phyloP scores from a whole-genome alignment of 2,113 vertebrate genomes.

The Pterocles orientalis region DNA sequence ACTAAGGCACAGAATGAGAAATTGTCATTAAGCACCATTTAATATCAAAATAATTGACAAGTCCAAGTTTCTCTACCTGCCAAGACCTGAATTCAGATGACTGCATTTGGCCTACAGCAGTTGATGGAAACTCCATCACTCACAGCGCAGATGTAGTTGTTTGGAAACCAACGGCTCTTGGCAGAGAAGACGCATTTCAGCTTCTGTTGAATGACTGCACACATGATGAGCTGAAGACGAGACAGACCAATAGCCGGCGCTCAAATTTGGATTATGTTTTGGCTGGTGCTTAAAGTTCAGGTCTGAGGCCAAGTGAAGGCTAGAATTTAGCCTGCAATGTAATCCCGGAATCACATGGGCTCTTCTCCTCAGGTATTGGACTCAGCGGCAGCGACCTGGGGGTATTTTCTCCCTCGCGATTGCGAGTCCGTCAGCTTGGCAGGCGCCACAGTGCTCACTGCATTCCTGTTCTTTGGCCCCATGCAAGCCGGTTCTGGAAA shows the following conservation, averaged over 20 bases:
- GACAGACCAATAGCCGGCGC: not conserved
- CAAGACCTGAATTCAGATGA: constrained; percentile 60
- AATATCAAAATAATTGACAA: constrained; percentile 4
- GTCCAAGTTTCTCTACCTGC: constrained; percentile 40
- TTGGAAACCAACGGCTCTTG: constrained; percentile 49
- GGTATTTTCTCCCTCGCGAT: not conserved
- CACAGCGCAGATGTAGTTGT: constrained; percentile 41
- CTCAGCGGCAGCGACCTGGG: not conserved
- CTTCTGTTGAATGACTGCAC: constrained; percentile 66
- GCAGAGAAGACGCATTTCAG: constrained; percentile 44
- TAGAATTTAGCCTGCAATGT: constrained; percentile 48
- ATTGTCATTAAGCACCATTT: not conserved
- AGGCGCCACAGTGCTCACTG: not conserved
- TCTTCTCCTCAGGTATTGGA: not conserved
- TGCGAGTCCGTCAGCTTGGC: not conserved
- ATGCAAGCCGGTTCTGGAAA: constrained; percentile 16
- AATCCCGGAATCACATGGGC: constrained; percentile 19
- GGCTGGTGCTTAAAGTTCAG: constrained; percentile 60
- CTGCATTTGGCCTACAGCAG: constrained; percentile 55
- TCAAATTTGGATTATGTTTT: constrained; percentile 49
- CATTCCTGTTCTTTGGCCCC: constrained; percentile 12
- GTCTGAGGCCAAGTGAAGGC: constrained; percentile 42
- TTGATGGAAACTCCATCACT: constrained; percentile 66
- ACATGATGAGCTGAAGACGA: constrained; percentile 42
- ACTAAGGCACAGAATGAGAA: not conserved